Evolutionary conservation across 2,797 vertebrate genomes (phyloP), one percentile per base, ranked within the genome.

Genomic region (Dicrostonyx torquatus): DNA sequence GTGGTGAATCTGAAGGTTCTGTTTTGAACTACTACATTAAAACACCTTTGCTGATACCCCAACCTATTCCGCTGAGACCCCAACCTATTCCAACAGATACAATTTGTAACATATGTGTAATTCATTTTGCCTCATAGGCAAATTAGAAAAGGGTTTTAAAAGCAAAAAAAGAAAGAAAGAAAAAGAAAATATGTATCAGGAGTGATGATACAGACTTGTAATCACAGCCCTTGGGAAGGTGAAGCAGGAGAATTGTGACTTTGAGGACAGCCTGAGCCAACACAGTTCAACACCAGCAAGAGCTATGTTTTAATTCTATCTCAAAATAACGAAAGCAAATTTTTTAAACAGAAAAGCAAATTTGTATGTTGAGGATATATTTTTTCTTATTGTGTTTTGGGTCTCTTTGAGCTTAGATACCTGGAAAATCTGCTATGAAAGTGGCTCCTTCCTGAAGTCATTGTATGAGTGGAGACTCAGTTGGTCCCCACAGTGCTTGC

Each of bases 31-130:
- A 78, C 7, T 9, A 18, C 43, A 43, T 92, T 90, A 92, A 85
- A 90, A 85, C 89, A 34, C n/a, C 37, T 93, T 93, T 90, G 82
- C 18, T 95, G 55, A 93, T n/a, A n/a, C n/a, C n/a, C n/a, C n/a
- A n/a, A n/a, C n/a, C n/a, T n/a, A n/a, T n/a, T n/a, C n/a, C n/a
- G 82, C 18, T 95, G 50, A 93, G 40, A 88, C 9, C 62, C 31
- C 37, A 86, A 55, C 13, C 68, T 94, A 79, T 89, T 95, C 87
- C 62, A 76, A 77, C 13, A 64, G 55, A 75, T 85, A 80, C 15
- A 29, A 11, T 80, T 45, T 82, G 5, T 64, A 88, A 93, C 37
- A 85, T 17, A 58, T 37, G 40, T 48, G 43, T 18, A 92, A 95
- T 93, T 95, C 43, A 83, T n/a, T 96, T 84, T 90, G 73, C 64